Evolutionary conservation across 2,113 vertebrate species (phyloP).

Genomic region (Puffinus mauretanicus): DNA sequence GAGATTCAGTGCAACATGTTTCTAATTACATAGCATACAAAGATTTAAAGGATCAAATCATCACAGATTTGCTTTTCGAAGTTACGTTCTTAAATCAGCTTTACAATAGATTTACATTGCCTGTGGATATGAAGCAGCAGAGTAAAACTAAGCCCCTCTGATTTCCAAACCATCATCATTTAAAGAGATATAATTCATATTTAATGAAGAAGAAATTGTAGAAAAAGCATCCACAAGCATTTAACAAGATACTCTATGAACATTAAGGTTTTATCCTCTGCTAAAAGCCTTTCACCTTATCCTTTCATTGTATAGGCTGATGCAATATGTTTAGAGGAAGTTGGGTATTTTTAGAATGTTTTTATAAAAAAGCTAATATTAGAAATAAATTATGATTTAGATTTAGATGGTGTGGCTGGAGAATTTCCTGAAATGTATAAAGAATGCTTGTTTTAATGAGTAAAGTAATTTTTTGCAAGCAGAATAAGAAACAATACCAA

Average conservation of each 20-base stretch:
- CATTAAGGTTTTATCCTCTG: conserved; percentile 50
- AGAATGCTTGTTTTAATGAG: not conserved
- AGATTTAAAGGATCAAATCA: conserved; percentile 44
- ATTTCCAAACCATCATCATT: conserved; percentile 60
- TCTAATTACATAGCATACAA: conserved; percentile 35
- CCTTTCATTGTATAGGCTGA: conserved; percentile 53
- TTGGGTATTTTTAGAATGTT: conserved; percentile 50
- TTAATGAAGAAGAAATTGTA: conserved; percentile 70
- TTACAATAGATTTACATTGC: conserved; percentile 60
- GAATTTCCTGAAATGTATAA: conserved; percentile 35
- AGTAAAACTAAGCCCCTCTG: conserved; percentile 57
- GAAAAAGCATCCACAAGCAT: conserved; percentile 59
- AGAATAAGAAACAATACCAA: conserved; percentile 15
- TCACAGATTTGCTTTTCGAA: conserved; percentile 49
- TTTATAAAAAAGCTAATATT: conserved; percentile 38
- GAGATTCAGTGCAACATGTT: conserved; percentile 8
- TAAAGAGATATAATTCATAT: conserved; percentile 68
- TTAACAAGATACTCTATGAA: conserved; percentile 45
- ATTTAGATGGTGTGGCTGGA: conserved; percentile 11
- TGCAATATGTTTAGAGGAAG: conserved; percentile 38
- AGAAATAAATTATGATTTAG: conserved; percentile 31
- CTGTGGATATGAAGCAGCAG: conserved; percentile 33
- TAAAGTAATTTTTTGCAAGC: not conserved
- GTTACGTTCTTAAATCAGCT: conserved; percentile 53
- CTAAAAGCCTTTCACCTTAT: conserved; percentile 54